A percentile compares a stretch with the other conserved stretches of the same genome.
These are phyloP conservation scores for Sander vitreus DNA, from an alignment of 2,113 vertebrate genomes.

Conservation along the genomic window DNA sequence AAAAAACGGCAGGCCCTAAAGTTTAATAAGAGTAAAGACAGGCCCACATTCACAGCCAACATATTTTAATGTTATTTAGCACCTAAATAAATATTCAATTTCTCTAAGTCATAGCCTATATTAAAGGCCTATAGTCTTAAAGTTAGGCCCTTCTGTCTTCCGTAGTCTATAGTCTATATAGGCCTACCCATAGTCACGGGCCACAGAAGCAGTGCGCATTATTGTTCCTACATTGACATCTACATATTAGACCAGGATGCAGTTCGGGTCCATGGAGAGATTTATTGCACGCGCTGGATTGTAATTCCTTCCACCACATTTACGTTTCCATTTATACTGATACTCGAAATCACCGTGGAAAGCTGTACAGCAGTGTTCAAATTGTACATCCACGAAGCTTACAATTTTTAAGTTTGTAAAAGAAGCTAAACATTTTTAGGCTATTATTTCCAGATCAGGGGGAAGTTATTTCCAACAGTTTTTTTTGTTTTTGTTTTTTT, in stretches of 20 bases:
- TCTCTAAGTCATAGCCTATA: neutral
- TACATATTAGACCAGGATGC: neutral
- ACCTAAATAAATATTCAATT: neutral
- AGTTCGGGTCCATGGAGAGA: neutral
- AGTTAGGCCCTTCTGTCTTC: neutral
- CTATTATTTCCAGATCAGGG: neutral
- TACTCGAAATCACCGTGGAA: neutral
- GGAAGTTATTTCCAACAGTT: constrained; percentile 4
- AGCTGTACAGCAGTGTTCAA: neutral
- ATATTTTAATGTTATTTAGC: neutral
- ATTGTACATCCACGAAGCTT: neutral
- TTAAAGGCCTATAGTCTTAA: neutral
- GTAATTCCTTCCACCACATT: neutral
- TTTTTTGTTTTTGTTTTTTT: neutral
- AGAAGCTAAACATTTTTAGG: constrained; percentile 1
- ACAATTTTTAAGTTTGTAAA: neutral
- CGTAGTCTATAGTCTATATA: too few species aligned
- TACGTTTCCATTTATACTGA: constrained; percentile 4
- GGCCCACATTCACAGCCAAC: constrained; percentile 6
- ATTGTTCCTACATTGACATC: neutral
- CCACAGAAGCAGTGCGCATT: constrained; percentile 23
- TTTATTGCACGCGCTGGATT: neutral
- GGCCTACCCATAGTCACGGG: neutral
- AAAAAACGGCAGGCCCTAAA: constrained; percentile 34
- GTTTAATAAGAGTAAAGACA: constrained; percentile 21